These are phyloP conservation scores for Synchiropus splendidus DNA, from an alignment of 2,113 vertebrate species.

Conservation along the genomic window DNA sequence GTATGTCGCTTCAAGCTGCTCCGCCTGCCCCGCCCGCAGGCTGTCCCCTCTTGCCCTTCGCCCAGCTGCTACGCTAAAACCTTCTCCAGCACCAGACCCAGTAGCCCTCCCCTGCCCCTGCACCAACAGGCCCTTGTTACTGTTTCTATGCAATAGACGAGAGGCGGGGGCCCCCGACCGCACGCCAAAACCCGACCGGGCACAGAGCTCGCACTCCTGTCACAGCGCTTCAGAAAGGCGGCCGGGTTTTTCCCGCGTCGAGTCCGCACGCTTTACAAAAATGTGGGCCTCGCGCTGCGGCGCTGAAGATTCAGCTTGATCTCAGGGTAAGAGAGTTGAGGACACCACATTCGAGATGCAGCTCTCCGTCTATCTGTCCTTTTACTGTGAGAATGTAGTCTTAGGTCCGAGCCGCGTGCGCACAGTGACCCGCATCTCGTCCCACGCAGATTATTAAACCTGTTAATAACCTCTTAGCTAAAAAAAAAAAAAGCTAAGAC, in stretches of 20 bases:
- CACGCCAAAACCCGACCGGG: constrained; percentile 44
- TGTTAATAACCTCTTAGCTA: too few species aligned
- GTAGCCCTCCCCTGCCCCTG: constrained; percentile 37
- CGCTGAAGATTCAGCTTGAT: constrained; percentile 53
- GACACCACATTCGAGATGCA: constrained; percentile 38
- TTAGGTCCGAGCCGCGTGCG: too few species aligned
- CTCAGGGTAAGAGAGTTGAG: constrained; percentile 63
- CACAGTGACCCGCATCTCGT: too few species aligned
- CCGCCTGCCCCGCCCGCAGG: constrained; percentile 47
- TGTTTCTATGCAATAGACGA: constrained; percentile 73
- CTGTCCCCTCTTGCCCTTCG: constrained; percentile 42
- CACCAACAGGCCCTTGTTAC: constrained; percentile 50
- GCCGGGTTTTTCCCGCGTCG: constrained; percentile 16
- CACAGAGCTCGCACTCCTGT: constrained; percentile 33
- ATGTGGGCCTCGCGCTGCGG: too few species aligned
- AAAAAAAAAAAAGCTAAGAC: too few species aligned
- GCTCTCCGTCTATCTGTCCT: constrained; percentile 47
- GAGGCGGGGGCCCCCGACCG: constrained; percentile 49
- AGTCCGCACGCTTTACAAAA: constrained; percentile 36
- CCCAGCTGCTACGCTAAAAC: constrained; percentile 56
- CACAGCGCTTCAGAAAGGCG: constrained; percentile 32
- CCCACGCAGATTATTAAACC: too few species aligned
- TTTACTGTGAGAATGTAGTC: constrained; percentile 50
- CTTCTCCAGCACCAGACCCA: constrained; percentile 41
- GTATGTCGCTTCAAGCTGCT: constrained; percentile 53